Percentiles rank a stretch among this genome's conserved stretches.
These are phyloP conservation scores for Calypte anna DNA, from an alignment of 2,113 vertebrate genomes.

Conservation along the genomic window DNA sequence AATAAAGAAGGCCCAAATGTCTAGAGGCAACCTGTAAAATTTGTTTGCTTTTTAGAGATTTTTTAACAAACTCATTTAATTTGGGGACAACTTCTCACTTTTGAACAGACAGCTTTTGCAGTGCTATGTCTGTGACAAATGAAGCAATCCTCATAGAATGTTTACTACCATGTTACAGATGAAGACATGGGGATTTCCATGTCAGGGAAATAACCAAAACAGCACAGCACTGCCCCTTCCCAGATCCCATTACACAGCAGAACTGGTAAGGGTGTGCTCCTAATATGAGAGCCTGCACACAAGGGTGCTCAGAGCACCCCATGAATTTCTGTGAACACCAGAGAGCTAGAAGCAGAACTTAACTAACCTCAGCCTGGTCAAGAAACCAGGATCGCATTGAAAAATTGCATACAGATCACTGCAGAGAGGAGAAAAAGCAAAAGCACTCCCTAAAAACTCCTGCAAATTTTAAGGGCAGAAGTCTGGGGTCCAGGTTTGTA, in stretches of 20 bases:
- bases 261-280: background rate
- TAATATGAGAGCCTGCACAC: background rate
- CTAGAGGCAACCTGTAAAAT: background rate
- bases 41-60: background rate
- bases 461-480: background rate
- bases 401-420: background rate
- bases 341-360: background rate
- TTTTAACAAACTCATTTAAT: background rate
- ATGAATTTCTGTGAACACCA: background rate
- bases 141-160: background rate
- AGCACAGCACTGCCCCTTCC: background rate
- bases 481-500: accelerated
- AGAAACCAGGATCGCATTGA: background rate
- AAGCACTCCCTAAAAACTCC: background rate
- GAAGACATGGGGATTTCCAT: background rate
- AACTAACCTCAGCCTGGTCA: background rate
- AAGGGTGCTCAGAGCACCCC: background rate
- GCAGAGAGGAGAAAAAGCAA: background rate
- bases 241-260: background rate
- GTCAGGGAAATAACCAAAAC: background rate
- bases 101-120: background rate
- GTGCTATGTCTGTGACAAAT: background rate
- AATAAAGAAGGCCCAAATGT: background rate
- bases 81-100: background rate
- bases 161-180: background rate